Base-by-base conservation (phyloP, 2,797 vertebrate species). In the Trichosurus vulpecula region DNA sequence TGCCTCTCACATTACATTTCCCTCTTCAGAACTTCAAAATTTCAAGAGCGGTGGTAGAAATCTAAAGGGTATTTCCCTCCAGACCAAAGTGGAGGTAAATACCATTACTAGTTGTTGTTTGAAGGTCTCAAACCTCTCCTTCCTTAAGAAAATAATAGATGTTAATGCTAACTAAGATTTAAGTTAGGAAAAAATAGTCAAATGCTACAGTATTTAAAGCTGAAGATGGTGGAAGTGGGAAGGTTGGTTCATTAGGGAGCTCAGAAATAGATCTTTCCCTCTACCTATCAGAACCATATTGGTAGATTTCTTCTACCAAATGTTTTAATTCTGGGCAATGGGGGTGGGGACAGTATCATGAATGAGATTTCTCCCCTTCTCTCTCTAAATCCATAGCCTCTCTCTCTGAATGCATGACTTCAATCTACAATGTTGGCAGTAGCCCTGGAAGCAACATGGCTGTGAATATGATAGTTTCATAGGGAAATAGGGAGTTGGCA, bases 241-340 rank as follows among this genome's bases (percentile, higher is more conserved):
- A 25, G 13, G 92, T 74, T 61, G 12, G 31, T 61, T 35, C 1
- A 41, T 56, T 14, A 90, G 10, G 92, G 94, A 35, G 54, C 53
- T 96, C 56, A 95, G 91, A 96, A 91, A 89, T 1, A 47, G 25
- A 6, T 90, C 56, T 93, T 95, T 93, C 92, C 89, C 2, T 55
- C 29, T 93, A 94, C 27, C 29, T 93, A 91, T 41, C 66, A 74
- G 5, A 74, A 9, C 16, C 35, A 41, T 74, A 8, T 41, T 74
- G 2, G n/a, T 22, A 74, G n/a, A 74, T 25, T 74, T 74, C n/a
- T 74, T 41, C 19, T 74, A 74, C n/a, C 41, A 74, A 66, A 41
- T 66, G 19, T 74, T n/a, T 66, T 41, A 22, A 22, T 74, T 22
- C 19, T 74, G 6, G 16, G n/a, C 6, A 2, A 6, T 19, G 2